phyloP scores from a whole-genome alignment of 2,888 invertebrate species.

The Macaria notata region DNA sequence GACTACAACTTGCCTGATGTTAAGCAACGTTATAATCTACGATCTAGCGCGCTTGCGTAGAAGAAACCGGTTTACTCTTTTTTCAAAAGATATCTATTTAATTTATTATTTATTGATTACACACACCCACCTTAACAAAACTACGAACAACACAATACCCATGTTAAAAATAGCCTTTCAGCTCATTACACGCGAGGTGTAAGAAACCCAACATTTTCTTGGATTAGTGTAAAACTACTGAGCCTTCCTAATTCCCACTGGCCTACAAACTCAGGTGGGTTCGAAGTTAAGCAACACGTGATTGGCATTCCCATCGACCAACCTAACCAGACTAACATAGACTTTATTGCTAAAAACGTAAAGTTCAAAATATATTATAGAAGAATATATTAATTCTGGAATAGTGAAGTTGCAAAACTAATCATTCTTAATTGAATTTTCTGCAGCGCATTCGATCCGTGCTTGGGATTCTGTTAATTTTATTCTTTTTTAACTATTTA shows the following conservation, averaged over 20 bases:
- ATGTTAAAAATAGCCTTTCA: no score
- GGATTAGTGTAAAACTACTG: slow-evolving; percentile 25
- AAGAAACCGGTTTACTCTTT: no score
- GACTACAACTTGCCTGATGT: no score
- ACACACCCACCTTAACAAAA: no score
- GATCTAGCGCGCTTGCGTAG: no score
- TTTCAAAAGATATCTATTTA: no score
- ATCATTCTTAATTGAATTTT: slow-evolving; percentile 74
- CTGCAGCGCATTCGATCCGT: slow-evolving; percentile 62
- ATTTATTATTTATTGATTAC: no score
- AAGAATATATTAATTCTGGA: slow-evolving; percentile 49
- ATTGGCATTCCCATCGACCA: slow-evolving; percentile 49
- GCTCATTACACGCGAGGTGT: no score
- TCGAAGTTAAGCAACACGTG: slow-evolving; percentile 55
- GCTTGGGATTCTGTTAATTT: slow-evolving; percentile 69
- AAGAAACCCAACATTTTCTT: not conserved
- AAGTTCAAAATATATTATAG: slow-evolving; percentile 36
- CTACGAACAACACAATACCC: no score
- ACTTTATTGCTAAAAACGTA: slow-evolving; percentile 31
- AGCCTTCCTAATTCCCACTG: slow-evolving; percentile 44
- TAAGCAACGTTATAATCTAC: no score
- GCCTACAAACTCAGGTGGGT: slow-evolving; percentile 49
- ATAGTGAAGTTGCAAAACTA: slow-evolving; percentile 67
- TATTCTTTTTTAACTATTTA: slow-evolving; percentile 61
- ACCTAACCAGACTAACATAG: not conserved